Base-by-base conservation (phyloP, 1,140 invertebrate species). In the Eupristina koningsbergeri region DNA sequence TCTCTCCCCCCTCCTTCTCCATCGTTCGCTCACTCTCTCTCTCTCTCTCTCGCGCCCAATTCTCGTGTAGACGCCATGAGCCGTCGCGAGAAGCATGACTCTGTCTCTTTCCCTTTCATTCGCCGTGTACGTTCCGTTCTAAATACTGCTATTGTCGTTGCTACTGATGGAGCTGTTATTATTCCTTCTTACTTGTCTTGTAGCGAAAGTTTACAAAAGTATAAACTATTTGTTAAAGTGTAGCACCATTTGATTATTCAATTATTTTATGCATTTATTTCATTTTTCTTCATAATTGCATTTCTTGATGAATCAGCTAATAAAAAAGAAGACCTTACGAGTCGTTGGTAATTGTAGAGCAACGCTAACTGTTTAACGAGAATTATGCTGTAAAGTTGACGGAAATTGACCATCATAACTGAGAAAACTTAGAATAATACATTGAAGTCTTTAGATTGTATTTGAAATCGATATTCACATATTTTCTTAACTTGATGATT, bases 181-280 rank as follows among this genome's bases (percentile, higher is more conserved):
- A 36, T 31, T 19, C 22, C 41, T 47, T 29, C 15, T 45, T 19
- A 1, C 22, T 45, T 6, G n/a, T 71, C 39, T 22, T 39, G 67
- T n/a, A 29, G 13, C 6, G 3, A 9, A 50, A 11, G 9, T 34
- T 7, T 36, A 39, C 26, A 26, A 26, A 39, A 26, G 29, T 90
- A 89, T 88, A 87, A 90, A 90, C 88, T 86, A 89, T 45, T 91
- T 86, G 87, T 88, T 89, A 89, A 91, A 91, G 90, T 88, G 89
- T 74, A 31, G 17, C 15, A 7, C 67, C 0, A 34, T 63, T 81
- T 75, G 73, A 45, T 29, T 41, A 9, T 22, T 45, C 31, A 26
- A n/a, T 41, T 47, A 17, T 74, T 61, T 74, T 67, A 67, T 36
- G 13, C 36, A 6, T 39, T 36, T 67, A 15, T 67, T 67, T 67